phyloP scores from a whole-genome alignment of 2,888 invertebrate genomes.

The Camponotus fellah region DNA sequence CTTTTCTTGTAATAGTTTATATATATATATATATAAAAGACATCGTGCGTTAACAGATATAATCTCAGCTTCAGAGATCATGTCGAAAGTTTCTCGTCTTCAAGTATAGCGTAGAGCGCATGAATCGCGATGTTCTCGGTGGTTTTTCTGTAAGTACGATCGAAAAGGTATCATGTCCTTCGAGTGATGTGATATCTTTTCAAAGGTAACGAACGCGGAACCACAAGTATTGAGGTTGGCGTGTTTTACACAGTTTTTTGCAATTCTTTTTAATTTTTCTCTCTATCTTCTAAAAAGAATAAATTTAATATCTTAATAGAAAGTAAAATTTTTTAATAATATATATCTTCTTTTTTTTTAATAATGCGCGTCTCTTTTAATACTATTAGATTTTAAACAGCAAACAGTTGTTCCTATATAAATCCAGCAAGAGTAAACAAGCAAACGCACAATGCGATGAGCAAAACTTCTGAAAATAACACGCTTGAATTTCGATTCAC shows the following conservation, averaged over 20 bases:
- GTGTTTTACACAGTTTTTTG: not conserved
- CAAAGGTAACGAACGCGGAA: conserved; percentile 66
- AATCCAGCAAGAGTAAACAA: not conserved
- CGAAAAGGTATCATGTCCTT: conserved; percentile 61
- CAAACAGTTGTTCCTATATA: not conserved
- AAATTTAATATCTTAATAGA: not conserved
- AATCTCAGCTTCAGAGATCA: not conserved
- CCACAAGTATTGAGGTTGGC: conserved; percentile 16
- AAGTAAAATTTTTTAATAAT: not conserved
- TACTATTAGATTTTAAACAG: not conserved
- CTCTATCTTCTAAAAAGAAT: not conserved
- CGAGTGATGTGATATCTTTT: conserved; percentile 47
- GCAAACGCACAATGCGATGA: not conserved
- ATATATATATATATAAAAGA: too few relatives aligned
- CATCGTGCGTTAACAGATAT: not conserved
- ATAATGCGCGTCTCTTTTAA: not conserved
- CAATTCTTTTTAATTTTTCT: not conserved
- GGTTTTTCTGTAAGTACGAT: not conserved
- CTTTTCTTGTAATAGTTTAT: not conserved
- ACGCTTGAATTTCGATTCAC: not conserved
- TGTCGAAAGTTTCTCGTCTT: conserved; percentile 4
- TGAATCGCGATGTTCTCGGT: conserved; percentile 10
- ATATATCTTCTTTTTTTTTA: not conserved
- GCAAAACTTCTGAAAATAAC: conserved; percentile 20
- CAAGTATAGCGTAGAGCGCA: conserved; percentile 55